phyloP scores from a whole-genome alignment of 2,113 vertebrate genomes.

The Corythornis cristatus region DNA sequence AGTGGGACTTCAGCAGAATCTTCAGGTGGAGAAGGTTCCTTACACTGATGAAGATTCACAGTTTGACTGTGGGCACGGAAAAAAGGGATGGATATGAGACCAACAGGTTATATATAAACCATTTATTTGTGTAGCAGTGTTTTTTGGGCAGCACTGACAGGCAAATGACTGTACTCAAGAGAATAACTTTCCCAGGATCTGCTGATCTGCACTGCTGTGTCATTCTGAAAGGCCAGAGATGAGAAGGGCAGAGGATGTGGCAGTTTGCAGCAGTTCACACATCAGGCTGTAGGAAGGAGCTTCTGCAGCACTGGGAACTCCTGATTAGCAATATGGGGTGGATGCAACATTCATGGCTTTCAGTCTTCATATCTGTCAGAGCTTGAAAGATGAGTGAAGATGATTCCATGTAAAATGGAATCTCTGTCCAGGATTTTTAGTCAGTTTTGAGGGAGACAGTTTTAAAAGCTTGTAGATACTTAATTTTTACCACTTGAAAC shows the following conservation, averaged over 20 bases:
- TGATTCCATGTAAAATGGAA: background rate
- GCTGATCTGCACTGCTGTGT: background rate
- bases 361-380: background rate
- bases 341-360: background rate
- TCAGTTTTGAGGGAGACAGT: background rate
- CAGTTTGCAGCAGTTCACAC: background rate
- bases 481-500: background rate
- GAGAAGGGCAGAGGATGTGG: background rate
- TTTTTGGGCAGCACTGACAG: background rate
- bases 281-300: background rate
- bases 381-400: background rate
- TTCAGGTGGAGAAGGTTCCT: background rate
- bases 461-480: background rate
- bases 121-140: background rate
- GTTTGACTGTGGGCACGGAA: background rate
- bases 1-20: rapidly evolving
- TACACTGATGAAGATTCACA: background rate
- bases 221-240: background rate
- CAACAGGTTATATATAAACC: background rate
- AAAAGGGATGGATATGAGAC: background rate
- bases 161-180: background rate
- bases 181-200: background rate
- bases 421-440: background rate
- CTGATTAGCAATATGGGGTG: rapidly evolving
- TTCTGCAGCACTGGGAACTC: background rate